Evolutionary conservation across 1,140 invertebrate genomes (phyloP).

Genomic region (Halictus rubicundus): DNA sequence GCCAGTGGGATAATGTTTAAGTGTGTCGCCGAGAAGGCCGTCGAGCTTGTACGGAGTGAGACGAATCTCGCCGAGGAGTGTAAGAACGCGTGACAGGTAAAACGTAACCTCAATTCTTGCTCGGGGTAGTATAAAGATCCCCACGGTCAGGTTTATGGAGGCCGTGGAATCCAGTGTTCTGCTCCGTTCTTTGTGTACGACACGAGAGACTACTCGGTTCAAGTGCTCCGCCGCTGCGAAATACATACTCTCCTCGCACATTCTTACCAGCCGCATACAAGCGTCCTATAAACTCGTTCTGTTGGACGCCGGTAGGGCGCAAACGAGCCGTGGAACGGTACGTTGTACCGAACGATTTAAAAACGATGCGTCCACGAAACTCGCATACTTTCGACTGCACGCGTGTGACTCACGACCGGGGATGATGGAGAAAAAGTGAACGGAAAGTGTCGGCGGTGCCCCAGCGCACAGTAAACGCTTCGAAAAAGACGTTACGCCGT

Average conservation of each 20-base stretch:
- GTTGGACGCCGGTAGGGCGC: slow-evolving; percentile 1
- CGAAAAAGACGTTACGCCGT: too few relatives aligned
- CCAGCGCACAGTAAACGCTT: too few relatives aligned
- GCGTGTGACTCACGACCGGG: too few relatives aligned
- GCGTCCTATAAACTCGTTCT: slow-evolving; percentile 13
- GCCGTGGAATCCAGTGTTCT: not conserved
- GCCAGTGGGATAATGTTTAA: slow-evolving; percentile 59
- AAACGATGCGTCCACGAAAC: slow-evolving; percentile 27
- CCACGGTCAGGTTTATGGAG: not conserved
- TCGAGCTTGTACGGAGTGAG: slow-evolving; percentile 55
- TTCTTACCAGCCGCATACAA: not conserved
- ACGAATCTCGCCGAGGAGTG: slow-evolving; percentile 51
- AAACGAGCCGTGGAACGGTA: slow-evolving; percentile 31
- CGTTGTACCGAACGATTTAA: slow-evolving; percentile 20
- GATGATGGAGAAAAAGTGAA: not conserved
- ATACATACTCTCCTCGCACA: not conserved
- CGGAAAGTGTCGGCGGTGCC: not conserved
- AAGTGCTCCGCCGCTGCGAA: not conserved
- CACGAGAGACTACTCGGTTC: not conserved
- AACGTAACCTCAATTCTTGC: slow-evolving; percentile 43
- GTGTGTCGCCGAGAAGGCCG: slow-evolving; percentile 49
- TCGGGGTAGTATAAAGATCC: too few relatives aligned
- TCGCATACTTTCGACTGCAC: slow-evolving; percentile 36
- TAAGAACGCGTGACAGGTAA: slow-evolving; percentile 65
- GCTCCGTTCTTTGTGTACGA: too few relatives aligned